These are phyloP conservation scores for Polyommatus icarus DNA, from an alignment of 2,888 invertebrate genomes.

Conservation along the genomic window DNA sequence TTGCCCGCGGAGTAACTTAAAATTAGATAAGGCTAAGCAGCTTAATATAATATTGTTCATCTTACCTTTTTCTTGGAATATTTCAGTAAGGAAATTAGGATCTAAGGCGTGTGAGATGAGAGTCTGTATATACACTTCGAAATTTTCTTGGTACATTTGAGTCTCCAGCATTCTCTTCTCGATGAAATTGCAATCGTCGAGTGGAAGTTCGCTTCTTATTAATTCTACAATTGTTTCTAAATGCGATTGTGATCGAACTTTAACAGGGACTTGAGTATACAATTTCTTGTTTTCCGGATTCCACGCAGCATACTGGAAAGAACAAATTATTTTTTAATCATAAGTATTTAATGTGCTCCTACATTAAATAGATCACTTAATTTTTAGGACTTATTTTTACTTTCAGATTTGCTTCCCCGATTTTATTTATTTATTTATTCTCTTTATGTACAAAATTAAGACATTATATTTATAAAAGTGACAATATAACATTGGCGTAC, in stretches of 20 bases:
- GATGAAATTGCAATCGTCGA: constrained; percentile 85
- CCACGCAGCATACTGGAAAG: constrained; percentile 90
- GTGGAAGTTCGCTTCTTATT: constrained; percentile 85
- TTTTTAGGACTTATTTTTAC: too few relatives aligned
- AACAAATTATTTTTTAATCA: neutral
- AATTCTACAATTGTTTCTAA: constrained; percentile 90
- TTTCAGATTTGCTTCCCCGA: too few relatives aligned
- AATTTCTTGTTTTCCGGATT: constrained; percentile 89
- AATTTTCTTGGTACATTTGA: constrained; percentile 90
- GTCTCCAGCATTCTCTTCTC: constrained; percentile 88
- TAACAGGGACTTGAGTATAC: constrained; percentile 89
- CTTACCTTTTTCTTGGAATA: constrained; percentile 92
- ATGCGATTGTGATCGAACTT: constrained; percentile 87
- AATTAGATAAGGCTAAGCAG: neutral
- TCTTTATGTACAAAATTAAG: too few relatives aligned
- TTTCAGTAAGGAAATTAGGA: constrained; percentile 93
- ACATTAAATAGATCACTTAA: too few relatives aligned
- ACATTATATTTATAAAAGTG: too few relatives aligned
- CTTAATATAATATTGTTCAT: neutral
- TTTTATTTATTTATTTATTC: too few relatives aligned
- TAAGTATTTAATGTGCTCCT: neutral
- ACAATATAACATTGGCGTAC: too few relatives aligned
- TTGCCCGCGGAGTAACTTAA: neutral
- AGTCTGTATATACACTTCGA: constrained; percentile 95
- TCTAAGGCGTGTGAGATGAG: constrained; percentile 94